Evolutionary conservation across 2,888 invertebrate genomes (phyloP).

Genomic region (Epinotia demarniana): DNA sequence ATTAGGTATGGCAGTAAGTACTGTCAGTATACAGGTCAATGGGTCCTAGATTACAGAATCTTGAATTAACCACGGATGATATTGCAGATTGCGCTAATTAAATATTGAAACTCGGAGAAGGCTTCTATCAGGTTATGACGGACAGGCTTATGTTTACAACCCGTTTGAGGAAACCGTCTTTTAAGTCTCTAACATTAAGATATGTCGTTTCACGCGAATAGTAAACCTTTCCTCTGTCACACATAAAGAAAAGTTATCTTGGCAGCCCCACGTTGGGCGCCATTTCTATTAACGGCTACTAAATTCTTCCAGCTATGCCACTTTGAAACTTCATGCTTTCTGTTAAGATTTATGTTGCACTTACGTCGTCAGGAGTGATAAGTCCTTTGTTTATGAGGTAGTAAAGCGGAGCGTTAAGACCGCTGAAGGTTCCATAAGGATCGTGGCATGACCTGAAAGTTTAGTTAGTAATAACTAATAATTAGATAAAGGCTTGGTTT

Average conservation of each 20-base stretch:
- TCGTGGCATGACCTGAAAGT: constrained; percentile 82
- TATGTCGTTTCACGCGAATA: neutral
- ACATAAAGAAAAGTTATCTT: constrained; percentile 17
- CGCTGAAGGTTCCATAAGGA: constrained; percentile 78
- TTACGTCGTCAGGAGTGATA: constrained; percentile 76
- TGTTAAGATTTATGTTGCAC: constrained; percentile 30
- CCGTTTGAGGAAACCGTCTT: constrained; percentile 1
- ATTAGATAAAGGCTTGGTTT: constrained; percentile 3
- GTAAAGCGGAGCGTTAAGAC: constrained; percentile 82
- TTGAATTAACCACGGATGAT: no score
- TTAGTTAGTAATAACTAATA: constrained; percentile 2
- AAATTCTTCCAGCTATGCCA: neutral
- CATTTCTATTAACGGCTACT: constrained; percentile 23
- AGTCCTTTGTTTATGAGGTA: constrained; percentile 84
- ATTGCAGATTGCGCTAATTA: no score
- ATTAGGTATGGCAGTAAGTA: neutral
- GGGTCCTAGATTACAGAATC: no score
- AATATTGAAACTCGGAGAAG: neutral
- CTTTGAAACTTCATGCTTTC: neutral
- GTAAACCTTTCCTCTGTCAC: neutral
- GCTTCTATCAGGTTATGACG: neutral
- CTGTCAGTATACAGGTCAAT: no score
- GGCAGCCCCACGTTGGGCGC: constrained; percentile 27
- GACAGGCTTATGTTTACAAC: constrained; percentile 12
- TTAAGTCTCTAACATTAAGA: neutral